Evolutionary conservation across 92 coral and sea anemone species (phyloP).

Genomic region (Nematostella vectensis): DNA sequence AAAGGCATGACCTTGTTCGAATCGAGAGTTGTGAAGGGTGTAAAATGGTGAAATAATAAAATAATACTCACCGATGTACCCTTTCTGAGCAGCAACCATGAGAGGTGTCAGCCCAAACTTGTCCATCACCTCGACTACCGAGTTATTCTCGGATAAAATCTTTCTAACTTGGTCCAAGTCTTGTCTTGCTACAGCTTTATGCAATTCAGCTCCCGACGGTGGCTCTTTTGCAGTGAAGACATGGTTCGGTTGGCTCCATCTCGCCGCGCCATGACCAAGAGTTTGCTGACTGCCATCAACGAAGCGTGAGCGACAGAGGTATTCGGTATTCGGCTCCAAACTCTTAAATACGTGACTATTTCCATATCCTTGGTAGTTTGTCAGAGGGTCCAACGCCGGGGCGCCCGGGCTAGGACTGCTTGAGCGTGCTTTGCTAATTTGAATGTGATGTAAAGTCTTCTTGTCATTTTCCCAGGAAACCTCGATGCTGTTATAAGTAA

Average conservation of each 20-base stretch:
- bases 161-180: conserved; percentile 70
- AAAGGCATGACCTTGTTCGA: no score
- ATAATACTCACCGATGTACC: conserved; percentile 62
- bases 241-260: conserved; percentile 68
- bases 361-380: conserved; percentile 87
- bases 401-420: conserved; percentile 82
- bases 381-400: conserved; percentile 66
- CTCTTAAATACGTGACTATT: conserved; percentile 71
- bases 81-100: conserved; percentile 83
- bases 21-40: no score
- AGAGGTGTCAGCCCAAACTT: conserved; percentile 86
- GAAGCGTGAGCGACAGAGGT: conserved; percentile 47
- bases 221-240: conserved; percentile 85
- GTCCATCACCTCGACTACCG: conserved; percentile 90
- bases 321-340: conserved; percentile 78
- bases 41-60: no score
- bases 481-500: conserved; percentile 92
- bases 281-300: conserved; percentile 35
- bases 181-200: conserved; percentile 73
- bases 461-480: conserved; percentile 71
- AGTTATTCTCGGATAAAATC: conserved; percentile 65
- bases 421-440: conserved; percentile 62
- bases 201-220: conserved; percentile 94
- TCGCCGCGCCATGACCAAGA: conserved; percentile 35
- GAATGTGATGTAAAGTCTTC: conserved; percentile 56